Base-by-base conservation (phyloP, 2,797 vertebrate genomes). In the Trematomus bernacchii region DNA sequence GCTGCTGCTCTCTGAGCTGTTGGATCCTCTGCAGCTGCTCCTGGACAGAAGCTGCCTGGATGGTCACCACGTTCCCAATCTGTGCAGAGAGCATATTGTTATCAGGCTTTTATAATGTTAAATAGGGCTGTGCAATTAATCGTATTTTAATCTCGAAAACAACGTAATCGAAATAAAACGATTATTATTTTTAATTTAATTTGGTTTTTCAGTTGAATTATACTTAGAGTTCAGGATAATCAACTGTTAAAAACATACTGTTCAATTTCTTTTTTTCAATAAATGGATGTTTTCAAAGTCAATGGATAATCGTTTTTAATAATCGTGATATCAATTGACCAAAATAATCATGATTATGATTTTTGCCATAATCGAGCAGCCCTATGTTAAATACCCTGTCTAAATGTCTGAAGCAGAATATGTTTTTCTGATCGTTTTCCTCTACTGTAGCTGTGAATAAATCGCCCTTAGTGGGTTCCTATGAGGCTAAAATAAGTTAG, bases 21-120 rank as follows among this genome's bases (percentile, higher is more conserved):
- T 99, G 97, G 92, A 97, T 98, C 90, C 96, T 93, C 84, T 97
- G 97, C 87, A 98, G 95, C 87, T 98, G 97, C 93, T 98, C 97
- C 92, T 98, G 97, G 80, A 98, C 97, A 73, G 97, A 98, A 72
- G 97, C 96, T 66, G 97, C 95, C 94, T 98, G 97, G 88, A 99
- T 96, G 82, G 97, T 94, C 66, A 98, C 97, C 80, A 98, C 97
- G 53, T 97, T 97, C 83, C 97, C 96, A 85, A 97, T 92, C 92
- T 97, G 96, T 62, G 63, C 3, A 66, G 54, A 77, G 21, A 60
- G 42, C 12, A 58, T 1, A 16, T 47, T 42, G 58, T 8, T 21
- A 76, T 23, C 14, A 47, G 11, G 2, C 27, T 27, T 27, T 9
- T 9, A 23, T 0, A 12, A 14, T 10, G 27, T 27, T 27, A 27